These are phyloP conservation scores for Megaceryle torquata DNA, from an alignment of 2,113 vertebrate genomes.

Conservation along the genomic window DNA sequence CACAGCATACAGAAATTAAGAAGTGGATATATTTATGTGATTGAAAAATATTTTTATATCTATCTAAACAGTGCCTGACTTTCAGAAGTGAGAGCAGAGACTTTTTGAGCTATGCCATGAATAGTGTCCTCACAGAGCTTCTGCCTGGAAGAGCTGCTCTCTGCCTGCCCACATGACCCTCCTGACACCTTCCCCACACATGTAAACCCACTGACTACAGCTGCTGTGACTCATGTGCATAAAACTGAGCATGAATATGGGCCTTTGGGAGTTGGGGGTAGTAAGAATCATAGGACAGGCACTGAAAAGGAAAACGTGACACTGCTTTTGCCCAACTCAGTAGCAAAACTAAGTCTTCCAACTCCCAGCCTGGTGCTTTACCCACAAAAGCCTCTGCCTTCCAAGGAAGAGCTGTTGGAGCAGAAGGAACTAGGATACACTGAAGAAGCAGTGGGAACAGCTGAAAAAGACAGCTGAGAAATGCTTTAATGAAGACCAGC, in stretches of 20 bases:
- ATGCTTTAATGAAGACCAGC: conserved; percentile 30
- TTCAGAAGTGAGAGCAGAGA: not conserved
- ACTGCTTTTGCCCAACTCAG: not conserved
- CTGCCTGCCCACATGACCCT: rapidly evolving
- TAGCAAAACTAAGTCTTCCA: not conserved
- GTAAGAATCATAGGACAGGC: not conserved
- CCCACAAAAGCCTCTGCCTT: conserved; percentile 9
- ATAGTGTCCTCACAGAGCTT: not conserved
- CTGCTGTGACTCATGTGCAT: not conserved
- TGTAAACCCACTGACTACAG: not conserved
- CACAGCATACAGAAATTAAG: not conserved
- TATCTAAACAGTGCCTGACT: not conserved
- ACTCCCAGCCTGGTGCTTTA: not conserved
- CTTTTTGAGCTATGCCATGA: not conserved
- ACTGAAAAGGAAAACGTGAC: not conserved
- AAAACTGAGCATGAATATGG: not conserved
- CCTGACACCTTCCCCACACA: not conserved
- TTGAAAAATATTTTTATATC: conserved; percentile 35
- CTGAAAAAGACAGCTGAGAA: conserved; percentile 16
- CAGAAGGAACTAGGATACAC: not conserved
- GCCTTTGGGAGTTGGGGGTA: not conserved
- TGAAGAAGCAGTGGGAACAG: not conserved
- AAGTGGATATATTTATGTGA: conserved; percentile 20
- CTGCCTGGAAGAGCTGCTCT: not conserved
- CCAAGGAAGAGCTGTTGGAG: not conserved